A percentile compares a stretch with the other conserved stretches of the same genome.
Conservation (phyloP, 2,888 invertebrate genomes). For the Drosophila hawaiiensis region DNA sequence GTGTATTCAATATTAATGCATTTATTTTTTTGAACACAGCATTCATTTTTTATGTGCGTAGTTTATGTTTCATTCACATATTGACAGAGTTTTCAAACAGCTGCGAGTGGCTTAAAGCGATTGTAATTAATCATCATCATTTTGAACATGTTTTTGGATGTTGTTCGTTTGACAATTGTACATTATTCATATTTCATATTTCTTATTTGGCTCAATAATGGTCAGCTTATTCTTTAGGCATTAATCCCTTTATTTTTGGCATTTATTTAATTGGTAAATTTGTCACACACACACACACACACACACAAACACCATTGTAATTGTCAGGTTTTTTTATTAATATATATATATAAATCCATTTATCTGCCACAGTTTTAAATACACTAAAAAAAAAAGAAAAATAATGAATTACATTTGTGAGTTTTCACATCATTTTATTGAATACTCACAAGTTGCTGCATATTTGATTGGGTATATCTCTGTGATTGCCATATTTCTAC, state of each 20-base stretch:
- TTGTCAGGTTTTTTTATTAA: slow-evolving; percentile 30
- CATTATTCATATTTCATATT: slow-evolving; percentile 24
- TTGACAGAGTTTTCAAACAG: slow-evolving; percentile 15
- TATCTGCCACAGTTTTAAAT: slow-evolving; percentile 42
- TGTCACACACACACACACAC: slow-evolving; percentile 56
- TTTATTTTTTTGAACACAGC: background rate
- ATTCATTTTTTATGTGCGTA: background rate
- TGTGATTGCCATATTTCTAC: background rate
- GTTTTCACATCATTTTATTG: background rate
- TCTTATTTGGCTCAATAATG: slow-evolving; percentile 41
- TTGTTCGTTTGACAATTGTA: too few relatives aligned
- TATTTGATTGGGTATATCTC: background rate
- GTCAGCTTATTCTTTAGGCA: slow-evolving; percentile 39
- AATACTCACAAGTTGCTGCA: background rate
- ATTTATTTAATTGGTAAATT: slow-evolving; percentile 76
- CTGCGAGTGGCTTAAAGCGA: slow-evolving; percentile 21
- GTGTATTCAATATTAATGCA: background rate
- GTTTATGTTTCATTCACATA: background rate
- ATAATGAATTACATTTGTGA: background rate
- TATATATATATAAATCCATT: slow-evolving; percentile 68
- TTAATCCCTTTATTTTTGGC: slow-evolving; percentile 68
- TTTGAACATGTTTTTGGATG: slow-evolving; percentile 28
- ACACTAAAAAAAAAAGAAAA: slow-evolving; percentile 14
- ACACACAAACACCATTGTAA: slow-evolving; percentile 38
- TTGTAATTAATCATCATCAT: slow-evolving; percentile 26